Evolutionary conservation across 2,888 invertebrate genomes (phyloP).

Genomic region (Carterocephalus palaemon): DNA sequence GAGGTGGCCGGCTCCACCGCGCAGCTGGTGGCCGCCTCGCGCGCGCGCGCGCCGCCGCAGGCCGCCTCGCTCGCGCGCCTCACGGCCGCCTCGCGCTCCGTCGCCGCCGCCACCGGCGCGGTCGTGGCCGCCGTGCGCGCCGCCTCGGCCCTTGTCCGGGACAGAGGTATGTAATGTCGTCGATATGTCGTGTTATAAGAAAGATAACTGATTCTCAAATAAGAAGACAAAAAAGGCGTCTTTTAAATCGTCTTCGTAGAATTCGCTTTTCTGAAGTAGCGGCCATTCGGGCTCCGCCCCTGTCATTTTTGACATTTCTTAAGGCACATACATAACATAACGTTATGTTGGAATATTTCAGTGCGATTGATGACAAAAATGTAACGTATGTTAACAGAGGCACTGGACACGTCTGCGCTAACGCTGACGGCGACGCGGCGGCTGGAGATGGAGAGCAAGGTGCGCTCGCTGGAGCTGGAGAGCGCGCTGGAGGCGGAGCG

Average conservation of each 20-base stretch:
- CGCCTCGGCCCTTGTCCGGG: conserved; percentile 91
- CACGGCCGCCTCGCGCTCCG: conserved; percentile 90
- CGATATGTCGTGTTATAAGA: conserved; percentile 6
- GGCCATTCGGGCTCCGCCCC: no score
- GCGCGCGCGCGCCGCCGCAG: conserved; percentile 94
- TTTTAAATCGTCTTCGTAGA: no score
- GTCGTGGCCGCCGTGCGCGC: conserved; percentile 97
- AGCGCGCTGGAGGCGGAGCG: conserved; percentile 93
- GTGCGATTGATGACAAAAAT: no score
- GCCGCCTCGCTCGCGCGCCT: conserved; percentile 89
- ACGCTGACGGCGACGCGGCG: conserved; percentile 96
- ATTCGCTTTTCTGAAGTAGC: no score
- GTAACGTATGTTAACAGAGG: conserved; percentile 80
- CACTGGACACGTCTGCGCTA: conserved; percentile 92
- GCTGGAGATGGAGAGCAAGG: conserved; percentile 98
- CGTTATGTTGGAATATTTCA: no score
- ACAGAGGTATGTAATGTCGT: conserved; percentile 79
- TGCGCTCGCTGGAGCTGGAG: conserved; percentile 95
- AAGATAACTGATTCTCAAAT: no score
- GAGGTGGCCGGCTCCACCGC: conserved; percentile 97
- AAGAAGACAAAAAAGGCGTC: no score
- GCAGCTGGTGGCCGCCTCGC: conserved; percentile 97
- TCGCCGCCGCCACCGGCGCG: conserved; percentile 93
- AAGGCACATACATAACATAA: no score
- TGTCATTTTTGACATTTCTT: no score